A percentile compares a stretch with the other conserved stretches of the same genome.
Conservation (phyloP, 2,797 vertebrate genomes). For the Hypotaenidia philippensis region DNA sequence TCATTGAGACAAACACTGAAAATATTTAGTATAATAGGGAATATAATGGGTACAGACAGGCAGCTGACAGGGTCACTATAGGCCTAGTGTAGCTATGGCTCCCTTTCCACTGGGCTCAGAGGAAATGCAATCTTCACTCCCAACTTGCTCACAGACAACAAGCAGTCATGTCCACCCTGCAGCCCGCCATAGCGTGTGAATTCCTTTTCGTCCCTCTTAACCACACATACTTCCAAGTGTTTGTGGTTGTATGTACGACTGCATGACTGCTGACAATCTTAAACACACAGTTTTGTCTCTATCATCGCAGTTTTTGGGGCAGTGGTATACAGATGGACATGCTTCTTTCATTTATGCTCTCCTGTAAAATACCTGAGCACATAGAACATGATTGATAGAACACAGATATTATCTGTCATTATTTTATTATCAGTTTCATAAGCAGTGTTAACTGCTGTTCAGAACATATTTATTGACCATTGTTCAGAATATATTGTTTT, state of each 20-base stretch:
- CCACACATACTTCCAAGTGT: background rate
- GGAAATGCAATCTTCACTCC: background rate
- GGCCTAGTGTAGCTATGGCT: background rate
- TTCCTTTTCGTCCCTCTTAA: background rate
- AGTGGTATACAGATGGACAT: background rate
- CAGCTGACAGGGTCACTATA: background rate
- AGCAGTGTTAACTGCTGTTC: background rate
- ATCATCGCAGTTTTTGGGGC: background rate
- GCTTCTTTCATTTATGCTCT: background rate
- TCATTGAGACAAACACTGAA: background rate
- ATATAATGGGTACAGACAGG: background rate
- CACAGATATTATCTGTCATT: background rate
- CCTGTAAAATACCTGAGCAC: background rate
- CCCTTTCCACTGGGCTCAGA: background rate
- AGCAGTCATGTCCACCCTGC: background rate
- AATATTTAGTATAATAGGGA: background rate
- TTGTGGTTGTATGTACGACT: no score
- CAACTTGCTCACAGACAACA: fast-evolving
- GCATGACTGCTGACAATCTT: background rate
- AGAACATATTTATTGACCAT: background rate
- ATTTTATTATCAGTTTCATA: background rate
- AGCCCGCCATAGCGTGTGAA: fast-evolving
- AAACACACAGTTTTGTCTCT: background rate
- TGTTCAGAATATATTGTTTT: background rate
- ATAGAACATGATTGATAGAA: background rate